Evolutionary conservation across 2,113 vertebrate species (phyloP), one percentile per base, ranked within the genome.

Genomic region (Cyanoderma ruficeps): DNA sequence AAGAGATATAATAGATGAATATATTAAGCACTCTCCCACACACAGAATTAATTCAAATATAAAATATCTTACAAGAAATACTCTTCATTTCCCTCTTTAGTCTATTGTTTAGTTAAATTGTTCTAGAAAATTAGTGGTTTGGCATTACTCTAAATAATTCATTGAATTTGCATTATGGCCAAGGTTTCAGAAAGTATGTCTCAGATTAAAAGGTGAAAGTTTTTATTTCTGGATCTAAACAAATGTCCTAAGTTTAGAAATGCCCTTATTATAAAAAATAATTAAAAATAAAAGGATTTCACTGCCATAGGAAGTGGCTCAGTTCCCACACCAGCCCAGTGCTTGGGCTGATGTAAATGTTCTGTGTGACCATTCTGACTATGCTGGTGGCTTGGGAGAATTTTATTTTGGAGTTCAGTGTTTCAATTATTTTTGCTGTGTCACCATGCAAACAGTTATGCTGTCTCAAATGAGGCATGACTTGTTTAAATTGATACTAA

Each of bases 1-100:
- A 94, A 93, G 74, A 94, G 69, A 91, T 95, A 93, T 81, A 95
- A 96, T 80, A 94, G 90, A 92, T 94, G 39, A 88, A 89, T 95
- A 84, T 60, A 80, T 90, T 89, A 86, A 87, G 27, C 50, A 64
- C 18, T 90, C 68, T 92, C 56, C 52, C 63, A 7, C 76, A 79
- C 30, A 70, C 5, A 65, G 60, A 75, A 87, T 92, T 72, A 78
- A 77, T 86, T 86, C 15, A 94, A 80, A 93, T 77, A 52, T 60
- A 59, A 90, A 56, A 22, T 37, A 33, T 64, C 49, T 46, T 68
- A 33, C 13, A 64, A 77, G 53, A 85, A 80, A 79, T 72, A 77
- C 6, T 70, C 25, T 41, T 42, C 52, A 65, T 17, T 20, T 86
- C 15, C 6, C 17, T 80, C 39, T 86, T 90, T 70, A 80, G 11